Evolutionary conservation across 2,888 invertebrate species (phyloP).

Genomic region (Epistrophe eligans): DNA sequence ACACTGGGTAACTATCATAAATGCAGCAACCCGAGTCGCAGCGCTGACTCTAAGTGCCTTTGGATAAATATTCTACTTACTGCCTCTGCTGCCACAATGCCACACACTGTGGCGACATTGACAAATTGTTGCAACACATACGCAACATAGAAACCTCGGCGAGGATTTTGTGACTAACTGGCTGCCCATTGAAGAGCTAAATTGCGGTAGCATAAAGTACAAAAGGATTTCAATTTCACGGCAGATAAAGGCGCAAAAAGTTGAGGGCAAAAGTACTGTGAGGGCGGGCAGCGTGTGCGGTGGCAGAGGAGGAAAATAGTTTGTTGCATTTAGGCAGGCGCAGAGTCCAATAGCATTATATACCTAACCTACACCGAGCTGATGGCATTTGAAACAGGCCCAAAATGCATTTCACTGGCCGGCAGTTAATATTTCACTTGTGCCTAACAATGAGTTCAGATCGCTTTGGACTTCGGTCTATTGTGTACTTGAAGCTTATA

Average conservation of each 20-base stretch:
- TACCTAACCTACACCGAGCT: not conserved
- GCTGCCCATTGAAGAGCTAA: constrained; percentile 64
- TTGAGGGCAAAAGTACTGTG: not conserved
- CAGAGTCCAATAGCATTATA: constrained; percentile 13
- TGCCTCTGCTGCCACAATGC: constrained; percentile 25
- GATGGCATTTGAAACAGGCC: constrained; percentile 53
- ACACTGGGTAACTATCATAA: not conserved
- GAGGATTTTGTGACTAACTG: constrained; percentile 67
- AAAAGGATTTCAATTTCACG: constrained; percentile 75
- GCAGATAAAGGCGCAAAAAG: constrained; percentile 63
- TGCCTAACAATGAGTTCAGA: constrained; percentile 64
- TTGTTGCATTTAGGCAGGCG: constrained; percentile 36
- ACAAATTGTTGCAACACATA: constrained; percentile 68
- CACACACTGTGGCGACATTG: constrained; percentile 70
- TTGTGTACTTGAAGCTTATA: constrained; percentile 40
- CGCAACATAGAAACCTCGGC: constrained; percentile 56
- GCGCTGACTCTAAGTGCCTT: constrained; percentile 9
- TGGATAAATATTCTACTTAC: constrained; percentile 18
- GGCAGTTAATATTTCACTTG: constrained; percentile 71
- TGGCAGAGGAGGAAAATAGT: constrained; percentile 40
- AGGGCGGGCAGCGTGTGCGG: not conserved
- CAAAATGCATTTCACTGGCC: constrained; percentile 63
- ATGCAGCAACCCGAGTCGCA: constrained; percentile 25
- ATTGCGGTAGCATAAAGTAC: constrained; percentile 71
- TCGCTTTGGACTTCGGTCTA: constrained; percentile 41